Base-by-base conservation (phyloP, 2,797 vertebrate species). In the Pseudochirops cupreus region DNA sequence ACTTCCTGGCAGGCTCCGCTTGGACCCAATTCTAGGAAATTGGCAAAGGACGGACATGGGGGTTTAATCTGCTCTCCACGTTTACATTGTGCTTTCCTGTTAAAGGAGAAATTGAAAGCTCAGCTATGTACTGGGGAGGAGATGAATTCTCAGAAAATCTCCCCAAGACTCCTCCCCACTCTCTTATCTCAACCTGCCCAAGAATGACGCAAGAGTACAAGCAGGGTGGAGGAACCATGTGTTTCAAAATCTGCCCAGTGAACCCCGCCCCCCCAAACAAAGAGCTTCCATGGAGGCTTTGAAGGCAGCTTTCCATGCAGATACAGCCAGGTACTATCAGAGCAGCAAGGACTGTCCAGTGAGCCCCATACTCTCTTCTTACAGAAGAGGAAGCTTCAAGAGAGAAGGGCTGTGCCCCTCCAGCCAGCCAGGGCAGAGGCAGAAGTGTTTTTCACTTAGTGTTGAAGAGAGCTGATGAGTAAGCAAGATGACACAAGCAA, bases 181-280 rank as follows among this genome's bases (percentile, higher is more conserved):
- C 26, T 90, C 90, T 93, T 56, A 91, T 62, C 54, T 91, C 53
- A 52, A 56, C 6, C 5, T 28, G 13, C 50, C 31, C 56, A 21
- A 1, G 90, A 67, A 92, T 52, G 59, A 91, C 92, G 91, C 91
- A 87, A 58, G 94, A 93, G 90, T 10, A 50, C 4, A 92, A 93
- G 56, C 50, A 6, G 33, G 12, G 21, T 7, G 95, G 96, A 93
- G 95, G 96, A 96, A 59, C 55, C 21, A 18, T 94, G 14, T 55
- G 31, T 91, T 94, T 96, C 67, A 53, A 96, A 95, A 92, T 93
- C 39, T 16, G 31, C 21, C 33, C 93, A 91, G 50, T 90, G 59
- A 93, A 33, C 53, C 53, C 11, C 53, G 0, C 53, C 91, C 91
- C 62, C 74, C 90, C 92, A 92, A 29, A 90, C 91, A 29, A 91